Base-by-base conservation (phyloP, 2,113 vertebrate genomes). In the Merops nubicus region DNA sequence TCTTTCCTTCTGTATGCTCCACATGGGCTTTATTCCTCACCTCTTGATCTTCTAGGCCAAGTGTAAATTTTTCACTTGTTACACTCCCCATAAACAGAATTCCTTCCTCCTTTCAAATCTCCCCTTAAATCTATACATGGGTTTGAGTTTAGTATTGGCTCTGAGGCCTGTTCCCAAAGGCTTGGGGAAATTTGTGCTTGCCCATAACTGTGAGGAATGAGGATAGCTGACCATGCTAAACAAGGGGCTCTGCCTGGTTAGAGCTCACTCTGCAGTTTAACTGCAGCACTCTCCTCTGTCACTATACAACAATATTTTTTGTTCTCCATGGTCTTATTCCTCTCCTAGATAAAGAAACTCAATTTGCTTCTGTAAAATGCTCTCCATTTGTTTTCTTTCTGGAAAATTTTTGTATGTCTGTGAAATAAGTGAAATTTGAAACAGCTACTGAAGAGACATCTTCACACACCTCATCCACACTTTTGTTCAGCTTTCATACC, bases 361-460 rank as follows among this genome's bases (percentile, higher is more conserved):
- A 88, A 83, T 80, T 86, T 5, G 74, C 9, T 91, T 94, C 51
- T 43, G 34, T 65, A 80, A 93, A 93, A 73, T 29, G 18, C 12
- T 73, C 15, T 76, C 40, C 9, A 23, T 85, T 92, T 91, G 9
- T 88, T 93, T 94, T 82, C 63, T 88, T 86, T 69, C 28, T 80
- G 42, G 33, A 20, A 85, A 40, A 63, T 83, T 96, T 91, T 77
- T 76, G 7, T 85, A n/a, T 59, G 19, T 50, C 59, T 81, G 34
- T 69, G 75, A 93, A 94, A 86, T 77, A 73, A 87, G 47, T 81
- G 62, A 94, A 89, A 92, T 95, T 91, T 63, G 65, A 67, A 94
- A 80, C 54, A 80, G n/a, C 59, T 93, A 12, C 50, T 54, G 67
- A 73, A 63, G 42, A 88, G 18, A 59, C n/a, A 31, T 64, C 75